Conservation (phyloP, 2,888 invertebrate genomes). For the Seladonia tumulorum region DNA sequence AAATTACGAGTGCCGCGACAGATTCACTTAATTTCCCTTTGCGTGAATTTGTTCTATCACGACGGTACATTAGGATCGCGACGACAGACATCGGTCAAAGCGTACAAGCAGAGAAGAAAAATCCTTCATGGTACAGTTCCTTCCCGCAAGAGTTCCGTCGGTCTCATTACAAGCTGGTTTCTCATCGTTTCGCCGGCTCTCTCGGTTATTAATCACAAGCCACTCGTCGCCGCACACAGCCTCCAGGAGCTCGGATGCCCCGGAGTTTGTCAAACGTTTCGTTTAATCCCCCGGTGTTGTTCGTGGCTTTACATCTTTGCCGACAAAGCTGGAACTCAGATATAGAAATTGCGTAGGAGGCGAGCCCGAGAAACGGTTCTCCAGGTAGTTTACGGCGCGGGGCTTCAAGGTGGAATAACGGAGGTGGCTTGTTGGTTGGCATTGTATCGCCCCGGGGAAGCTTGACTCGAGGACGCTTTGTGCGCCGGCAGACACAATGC, state of each 20-base stretch:
- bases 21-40: neutral
- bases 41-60: neutral
- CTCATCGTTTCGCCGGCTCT: constrained; percentile 20
- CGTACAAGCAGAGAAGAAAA: neutral
- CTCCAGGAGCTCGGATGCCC: constrained; percentile 18
- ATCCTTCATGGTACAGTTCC: constrained; percentile 3
- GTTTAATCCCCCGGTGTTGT: constrained; percentile 45
- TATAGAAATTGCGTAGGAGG: constrained; percentile 51
- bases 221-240: constrained; percentile 22
- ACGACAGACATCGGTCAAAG: constrained; percentile 9
- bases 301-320: constrained; percentile 37
- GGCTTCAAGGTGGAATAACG: constrained; percentile 59
- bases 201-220: constrained; percentile 45
- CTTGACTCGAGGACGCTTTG: constrained; percentile 66
- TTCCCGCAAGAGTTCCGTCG: neutral
- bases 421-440: constrained; percentile 51
- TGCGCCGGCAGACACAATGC: constrained; percentile 48
- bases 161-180: constrained; percentile 24
- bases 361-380: constrained; percentile 58
- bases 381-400: constrained; percentile 50
- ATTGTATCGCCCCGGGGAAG: constrained; percentile 61
- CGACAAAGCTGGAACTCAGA: constrained; percentile 55
- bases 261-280: constrained; percentile 56
- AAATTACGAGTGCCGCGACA: neutral
- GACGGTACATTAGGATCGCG: neutral